Base-by-base conservation (phyloP, 2,888 invertebrate species). In the Ommatoiulus sabulosus region DNA sequence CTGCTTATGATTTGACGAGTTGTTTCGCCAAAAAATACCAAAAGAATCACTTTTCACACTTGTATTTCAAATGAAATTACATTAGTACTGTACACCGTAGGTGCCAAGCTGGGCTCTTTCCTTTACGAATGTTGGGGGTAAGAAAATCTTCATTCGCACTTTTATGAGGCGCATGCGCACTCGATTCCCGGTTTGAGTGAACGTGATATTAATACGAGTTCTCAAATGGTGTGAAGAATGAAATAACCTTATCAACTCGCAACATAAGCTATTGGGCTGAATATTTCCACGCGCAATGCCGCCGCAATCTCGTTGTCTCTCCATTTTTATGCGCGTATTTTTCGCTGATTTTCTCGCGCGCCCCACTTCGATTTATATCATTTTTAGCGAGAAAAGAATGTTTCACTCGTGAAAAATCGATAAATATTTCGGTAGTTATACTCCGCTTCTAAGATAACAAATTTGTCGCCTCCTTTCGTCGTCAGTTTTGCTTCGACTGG, bases 351-450 rank as follows among this genome's bases (percentile, higher is more conserved):
- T 72, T 72, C 24, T 72, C 24, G 35, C 80, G 12, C 35, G 20
- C 80, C 80, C 80, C 80, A 35, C 80, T 80, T 80, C 80, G 80
- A 80, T 80, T 80, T 80, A 80, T 80, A 80, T 80, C 80, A 80
- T 80, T 80, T 57, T 80, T 80, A 80, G 80, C 35, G 80, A 80
- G 80, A 24, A 72, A 80, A 80, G 80, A 24, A 80, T 80, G 80
- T 35, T 80, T 80, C 80, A 20, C 80, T 80, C 12, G 80, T 80
- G 80, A 80, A 35, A 80, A 80, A 80, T 80, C 80, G 80, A 80
- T 80, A 80, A 80, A 80, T 80, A 80, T 80, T 80, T 80, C 80
- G 15, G 35, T 35, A 80, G 80, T 80, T 80, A 80, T 80, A 10
- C 72, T 24, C 72, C 48, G 24, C 80, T 24, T 80, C 80, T 80